A percentile compares a stretch with the other conserved stretches of the same genome.
phyloP scores from a whole-genome alignment of 64 coral and sea anemone species.

The Cladopsammia gracilis region DNA sequence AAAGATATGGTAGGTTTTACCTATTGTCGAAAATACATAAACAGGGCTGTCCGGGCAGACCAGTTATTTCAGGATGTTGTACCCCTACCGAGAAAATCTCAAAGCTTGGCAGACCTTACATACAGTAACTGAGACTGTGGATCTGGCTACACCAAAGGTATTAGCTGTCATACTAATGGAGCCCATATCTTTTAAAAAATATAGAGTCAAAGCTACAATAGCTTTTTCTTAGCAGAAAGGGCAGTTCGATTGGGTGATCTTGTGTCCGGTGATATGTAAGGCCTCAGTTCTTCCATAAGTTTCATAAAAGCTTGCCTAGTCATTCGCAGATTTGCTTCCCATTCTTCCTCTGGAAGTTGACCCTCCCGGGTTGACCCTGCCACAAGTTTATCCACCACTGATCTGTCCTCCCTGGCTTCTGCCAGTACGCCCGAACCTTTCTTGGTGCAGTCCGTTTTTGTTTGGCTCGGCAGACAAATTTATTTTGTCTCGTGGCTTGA shows the following conservation, averaged over 20 bases:
- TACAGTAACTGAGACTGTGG: slow-evolving; percentile 24
- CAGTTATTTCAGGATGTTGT: no score
- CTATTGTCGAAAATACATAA: no score
- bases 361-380: no score
- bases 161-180: slow-evolving; percentile 59
- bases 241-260: slow-evolving; percentile 27
- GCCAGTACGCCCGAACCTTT: slow-evolving; percentile 12
- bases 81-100: no score
- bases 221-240: slow-evolving; percentile 28
- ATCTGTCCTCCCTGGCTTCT: slow-evolving; percentile 55
- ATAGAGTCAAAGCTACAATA: slow-evolving; percentile 14
- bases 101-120: slow-evolving; percentile 23
- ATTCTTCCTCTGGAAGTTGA: slow-evolving; percentile 43
- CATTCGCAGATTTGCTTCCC: slow-evolving; percentile 35
- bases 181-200: slow-evolving; percentile 54
- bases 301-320: slow-evolving; percentile 32
- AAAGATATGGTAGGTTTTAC: no score
- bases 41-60: no score
- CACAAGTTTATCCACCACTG: slow-evolving; percentile 61
- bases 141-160: slow-evolving; percentile 40
- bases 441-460: slow-evolving; percentile 19
- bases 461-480: not conserved
- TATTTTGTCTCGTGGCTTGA: not conserved
- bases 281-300: slow-evolving; percentile 43
- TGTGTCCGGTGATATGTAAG: no score